Evolutionary conservation across 1,140 invertebrate species (phyloP), one percentile per base, ranked within the genome.

Genomic region (Anoplophora glabripennis): DNA sequence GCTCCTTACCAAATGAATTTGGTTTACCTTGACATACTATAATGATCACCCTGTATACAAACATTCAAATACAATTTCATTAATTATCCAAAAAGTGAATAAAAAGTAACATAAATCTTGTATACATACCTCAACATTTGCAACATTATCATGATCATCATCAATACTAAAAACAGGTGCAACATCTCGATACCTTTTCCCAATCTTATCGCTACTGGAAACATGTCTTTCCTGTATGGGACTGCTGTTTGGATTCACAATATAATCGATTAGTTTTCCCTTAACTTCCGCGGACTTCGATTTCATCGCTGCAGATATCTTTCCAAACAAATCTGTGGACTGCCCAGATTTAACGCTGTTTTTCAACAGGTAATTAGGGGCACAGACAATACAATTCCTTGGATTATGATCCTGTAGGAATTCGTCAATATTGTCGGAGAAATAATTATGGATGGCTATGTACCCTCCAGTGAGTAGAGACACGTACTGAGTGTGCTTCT

Each of bases 101-200:
- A 28, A 28, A 28, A 28, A 28, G 5, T 28, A 28, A 28, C 12
- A 15, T 37, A 11, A 54, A 42, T 17, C 47, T 63, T 5, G 47
- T 57, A 40, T 37, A 33, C 48, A 59, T 63, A 73, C 68, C 57
- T 70, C 63, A 55, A 69, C 47, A 18, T 75, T 75, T 4, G 79
- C 68, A 17, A 75, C 73, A 55, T 83, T 83, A 74, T 94, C 92
- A 66, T 92, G 87, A 70, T 96, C 93, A 73, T 96, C 93, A 69
- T 93, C 93, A 69, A 99, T 96, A 74, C 92, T 94, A 73, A 99
- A 99, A 0, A 98, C 91, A 21, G 93, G 92, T 0, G 89, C 89
- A 56, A 92, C 87, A 76, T 93, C 93, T 69, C 92, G 83, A 75
- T 96, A 95, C 41, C 90, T 83, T 81, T 91, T 92, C n/a, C 90